Evolutionary conservation across 2,797 vertebrate genomes (phyloP), one percentile per base, ranked within the genome.

Genomic region (Tolypeutes matacus): DNA sequence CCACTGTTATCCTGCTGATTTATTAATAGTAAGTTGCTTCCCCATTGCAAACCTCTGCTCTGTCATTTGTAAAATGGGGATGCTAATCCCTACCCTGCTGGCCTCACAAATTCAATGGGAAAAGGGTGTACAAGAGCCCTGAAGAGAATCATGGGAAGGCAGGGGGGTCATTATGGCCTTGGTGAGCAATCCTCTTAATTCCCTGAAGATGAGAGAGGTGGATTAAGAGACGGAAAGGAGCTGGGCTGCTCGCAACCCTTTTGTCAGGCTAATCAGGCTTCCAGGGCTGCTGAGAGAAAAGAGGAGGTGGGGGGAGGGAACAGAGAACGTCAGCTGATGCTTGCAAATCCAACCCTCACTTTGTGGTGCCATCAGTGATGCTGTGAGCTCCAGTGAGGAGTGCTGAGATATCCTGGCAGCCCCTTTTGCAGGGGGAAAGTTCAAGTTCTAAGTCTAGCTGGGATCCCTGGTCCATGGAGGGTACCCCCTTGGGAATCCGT

Each of bases 191-290:
- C 77, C 91, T 96, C 94, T 93, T 93, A 88, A 56, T 97, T 97
- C 97, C 97, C 97, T 97, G 97, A 98, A 97, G 94, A 97, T 92
- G 93, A 97, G 46, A 78, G 80, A 36, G 53, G 42, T 21, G 23
- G 75, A 70, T 69, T 64, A 42, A 53, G 77, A 93, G 93, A 75
- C 67, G 53, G 85, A 75, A 36, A 39, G 83, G 69, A 86, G 65
- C 13, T 0, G 23, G 78, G 94, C 39, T 69, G 88, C 86, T 70
- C 5, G 58, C 81, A 56, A 69, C 89, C 95, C 73, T 23, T 56
- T 20, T 9, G n/a, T 75, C 81, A 64, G 86, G 72, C 5, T 23
- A 86, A 11, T 25, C n/a, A 29, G 75, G 78, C 69, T 93, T 60
- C 34, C 2, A 7, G 82, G 78, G 86, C 95, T 31, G 77, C 53